phyloP scores from a whole-genome alignment of 2,797 vertebrate species.

The Melanogrammus aeglefinus region DNA sequence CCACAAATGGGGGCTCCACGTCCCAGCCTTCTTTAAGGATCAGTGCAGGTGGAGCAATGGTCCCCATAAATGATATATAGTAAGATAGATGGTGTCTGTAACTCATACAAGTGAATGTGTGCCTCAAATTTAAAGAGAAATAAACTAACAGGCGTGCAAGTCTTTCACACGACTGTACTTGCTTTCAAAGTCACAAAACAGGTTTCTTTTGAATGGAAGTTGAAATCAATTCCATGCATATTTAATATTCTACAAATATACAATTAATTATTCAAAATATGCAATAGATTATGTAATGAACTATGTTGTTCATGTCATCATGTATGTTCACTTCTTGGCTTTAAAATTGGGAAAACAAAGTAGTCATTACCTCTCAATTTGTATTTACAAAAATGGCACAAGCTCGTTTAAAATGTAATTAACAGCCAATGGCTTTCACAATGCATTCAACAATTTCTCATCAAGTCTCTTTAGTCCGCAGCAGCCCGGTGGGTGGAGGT shows the following conservation, averaged over 20 bases:
- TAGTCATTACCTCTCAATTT: not conserved
- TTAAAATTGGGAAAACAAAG: not conserved
- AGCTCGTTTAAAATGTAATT: not conserved
- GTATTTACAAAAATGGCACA: not conserved
- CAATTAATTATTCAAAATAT: not conserved
- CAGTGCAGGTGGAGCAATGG: not conserved
- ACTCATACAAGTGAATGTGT: not conserved
- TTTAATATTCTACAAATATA: not conserved
- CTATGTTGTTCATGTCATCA: not conserved
- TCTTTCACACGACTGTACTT: not conserved
- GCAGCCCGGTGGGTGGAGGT: constrained; percentile 24
- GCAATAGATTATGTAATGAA: not conserved
- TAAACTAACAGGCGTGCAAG: not conserved
- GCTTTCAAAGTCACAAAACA: not conserved
- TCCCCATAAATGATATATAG: no score
- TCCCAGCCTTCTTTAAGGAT: not conserved
- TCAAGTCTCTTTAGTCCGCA: not conserved
- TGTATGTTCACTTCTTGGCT: not conserved
- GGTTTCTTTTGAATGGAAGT: not conserved
- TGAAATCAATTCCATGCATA: not conserved
- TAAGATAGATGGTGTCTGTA: not conserved
- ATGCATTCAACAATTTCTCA: constrained; percentile 24
- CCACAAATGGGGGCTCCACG: not conserved
- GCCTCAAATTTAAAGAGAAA: not conserved
- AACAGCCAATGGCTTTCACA: not conserved